These are phyloP conservation scores for Neolamprologus ventralis DNA, from an alignment of 2,113 vertebrate genomes.

Conservation along the genomic window DNA sequence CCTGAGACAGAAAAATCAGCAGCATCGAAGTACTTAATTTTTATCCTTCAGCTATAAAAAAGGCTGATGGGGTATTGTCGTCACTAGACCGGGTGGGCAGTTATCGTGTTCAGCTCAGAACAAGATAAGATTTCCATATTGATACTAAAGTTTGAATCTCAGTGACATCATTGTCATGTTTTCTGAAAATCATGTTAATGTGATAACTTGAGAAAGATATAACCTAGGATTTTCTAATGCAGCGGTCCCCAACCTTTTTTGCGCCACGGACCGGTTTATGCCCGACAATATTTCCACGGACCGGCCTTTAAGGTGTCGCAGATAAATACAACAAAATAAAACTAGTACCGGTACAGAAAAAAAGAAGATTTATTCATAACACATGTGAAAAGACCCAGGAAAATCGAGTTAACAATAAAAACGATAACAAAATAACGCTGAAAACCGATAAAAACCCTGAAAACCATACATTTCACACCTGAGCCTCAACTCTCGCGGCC, in stretches of 20 bases:
- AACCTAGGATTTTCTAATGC: not conserved
- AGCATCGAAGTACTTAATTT: not conserved
- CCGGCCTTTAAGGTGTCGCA: rapidly evolving
- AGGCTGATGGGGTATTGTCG: not conserved
- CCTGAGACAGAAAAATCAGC: not conserved
- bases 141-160: not conserved
- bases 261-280: no score
- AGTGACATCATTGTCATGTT: not conserved
- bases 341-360: no score
- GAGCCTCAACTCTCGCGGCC: no score
- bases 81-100: rapidly evolving
- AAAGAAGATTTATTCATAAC: no score
- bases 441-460: no score
- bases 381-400: no score
- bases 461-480: no score
- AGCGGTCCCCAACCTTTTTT: no score
- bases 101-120: not conserved
- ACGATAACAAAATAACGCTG: no score
- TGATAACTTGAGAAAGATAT: not conserved
- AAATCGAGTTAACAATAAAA: rapidly evolving
- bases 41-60: not conserved
- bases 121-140: not conserved
- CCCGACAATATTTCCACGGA: rapidly evolving
- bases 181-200: not conserved
- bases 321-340: no score